phyloP scores from a whole-genome alignment of 2,113 vertebrate species.

The Heliornis fulica region DNA sequence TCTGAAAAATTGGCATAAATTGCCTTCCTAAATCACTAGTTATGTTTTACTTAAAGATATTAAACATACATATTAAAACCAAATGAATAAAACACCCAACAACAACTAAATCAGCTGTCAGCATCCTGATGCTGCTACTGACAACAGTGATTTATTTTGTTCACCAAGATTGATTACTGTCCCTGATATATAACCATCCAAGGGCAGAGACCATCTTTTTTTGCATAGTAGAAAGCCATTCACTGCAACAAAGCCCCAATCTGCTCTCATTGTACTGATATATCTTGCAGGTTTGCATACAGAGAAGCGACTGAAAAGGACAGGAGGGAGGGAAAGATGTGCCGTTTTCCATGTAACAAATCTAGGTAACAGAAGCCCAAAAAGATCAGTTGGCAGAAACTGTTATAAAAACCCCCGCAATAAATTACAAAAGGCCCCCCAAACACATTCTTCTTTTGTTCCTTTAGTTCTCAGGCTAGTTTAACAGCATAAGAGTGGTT shows the following conservation, averaged over 20 bases:
- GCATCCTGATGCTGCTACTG: background rate
- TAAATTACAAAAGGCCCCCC: too few relatives aligned
- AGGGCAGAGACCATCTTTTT: slow-evolving; percentile 20
- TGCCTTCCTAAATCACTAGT: background rate
- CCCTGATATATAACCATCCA: slow-evolving; percentile 12
- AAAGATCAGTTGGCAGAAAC: background rate
- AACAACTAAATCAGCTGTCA: slow-evolving; percentile 16
- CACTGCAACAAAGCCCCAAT: background rate
- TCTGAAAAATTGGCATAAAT: background rate
- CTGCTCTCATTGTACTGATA: background rate
- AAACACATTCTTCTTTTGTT: background rate
- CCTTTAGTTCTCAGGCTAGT: background rate
- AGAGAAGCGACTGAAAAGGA: background rate
- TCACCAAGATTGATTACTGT: slow-evolving; percentile 32
- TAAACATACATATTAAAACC: background rate
- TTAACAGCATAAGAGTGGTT: background rate
- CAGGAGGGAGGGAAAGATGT: too few relatives aligned
- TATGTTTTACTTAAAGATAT: slow-evolving; percentile 2
- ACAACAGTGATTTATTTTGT: slow-evolving; percentile 50
- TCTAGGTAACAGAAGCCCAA: background rate
- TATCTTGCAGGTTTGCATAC: background rate
- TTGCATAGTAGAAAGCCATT: background rate
- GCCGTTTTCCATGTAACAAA: too few relatives aligned
- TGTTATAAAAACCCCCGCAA: background rate
- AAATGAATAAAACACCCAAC: background rate